These are phyloP conservation scores for Aleiodes alternator DNA, from an alignment of 2,888 invertebrate genomes.

Conservation along the genomic window DNA sequence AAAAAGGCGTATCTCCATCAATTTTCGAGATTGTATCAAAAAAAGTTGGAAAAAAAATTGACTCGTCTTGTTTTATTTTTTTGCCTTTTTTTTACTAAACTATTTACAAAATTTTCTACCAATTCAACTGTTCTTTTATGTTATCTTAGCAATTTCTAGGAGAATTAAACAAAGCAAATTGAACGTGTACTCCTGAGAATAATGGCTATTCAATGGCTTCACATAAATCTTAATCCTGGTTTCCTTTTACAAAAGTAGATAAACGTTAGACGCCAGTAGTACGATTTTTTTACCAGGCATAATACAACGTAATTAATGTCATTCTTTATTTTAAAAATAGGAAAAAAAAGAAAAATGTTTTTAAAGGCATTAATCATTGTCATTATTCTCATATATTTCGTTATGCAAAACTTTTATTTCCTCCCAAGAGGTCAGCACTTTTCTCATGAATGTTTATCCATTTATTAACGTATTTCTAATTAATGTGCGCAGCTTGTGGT, in stretches of 20 bases:
- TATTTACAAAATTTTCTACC: no score
- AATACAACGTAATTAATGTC: slow-evolving; percentile 24
- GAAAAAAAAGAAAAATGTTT: not conserved
- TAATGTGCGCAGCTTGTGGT: slow-evolving; percentile 57
- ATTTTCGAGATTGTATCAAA: no score
- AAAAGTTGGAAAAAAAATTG: no score
- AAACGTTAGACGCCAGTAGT: slow-evolving; percentile 16
- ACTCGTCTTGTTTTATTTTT: no score
- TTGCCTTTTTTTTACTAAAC: no score
- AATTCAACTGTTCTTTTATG: no score
- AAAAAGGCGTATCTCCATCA: no score
- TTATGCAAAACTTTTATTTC: no score
- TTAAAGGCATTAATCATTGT: not conserved
- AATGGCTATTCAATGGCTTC: slow-evolving; percentile 27
- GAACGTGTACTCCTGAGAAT: slow-evolving; percentile 4
- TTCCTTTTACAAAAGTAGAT: slow-evolving; percentile 11
- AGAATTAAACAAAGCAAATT: not conserved
- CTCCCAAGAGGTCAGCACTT: no score
- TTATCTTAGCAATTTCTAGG: no score
- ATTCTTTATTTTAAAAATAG: not conserved
- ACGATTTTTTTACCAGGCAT: slow-evolving; percentile 13
- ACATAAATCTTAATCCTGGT: slow-evolving; percentile 18
- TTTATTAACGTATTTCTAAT: slow-evolving; percentile 55
- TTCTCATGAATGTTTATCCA: no score
- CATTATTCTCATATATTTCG: not conserved